A percentile compares a stretch with the other conserved stretches of the same genome.
phyloP scores from a whole-genome alignment of 1,140 invertebrate genomes.

The Melipona quadrifasciata region DNA sequence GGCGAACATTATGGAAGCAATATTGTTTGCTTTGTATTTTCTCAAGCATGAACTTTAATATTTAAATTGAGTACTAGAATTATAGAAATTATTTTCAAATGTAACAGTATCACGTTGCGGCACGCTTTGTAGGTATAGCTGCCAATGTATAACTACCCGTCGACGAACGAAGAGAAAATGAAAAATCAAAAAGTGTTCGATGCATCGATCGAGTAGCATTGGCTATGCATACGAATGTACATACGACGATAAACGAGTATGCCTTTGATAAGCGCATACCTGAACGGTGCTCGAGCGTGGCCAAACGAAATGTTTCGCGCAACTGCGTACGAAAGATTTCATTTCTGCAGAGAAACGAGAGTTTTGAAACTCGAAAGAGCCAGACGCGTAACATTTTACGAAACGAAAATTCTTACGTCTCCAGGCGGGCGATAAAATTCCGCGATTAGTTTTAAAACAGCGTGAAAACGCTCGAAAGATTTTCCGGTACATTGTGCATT shows the following conservation, averaged over 20 bases:
- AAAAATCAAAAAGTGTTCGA: not conserved
- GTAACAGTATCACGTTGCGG: no score
- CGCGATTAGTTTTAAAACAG: no score
- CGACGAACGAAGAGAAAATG: not conserved
- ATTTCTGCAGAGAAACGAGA: not conserved
- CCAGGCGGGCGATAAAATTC: not conserved
- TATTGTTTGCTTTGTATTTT: no score
- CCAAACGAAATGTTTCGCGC: not conserved
- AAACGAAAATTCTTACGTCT: not conserved
- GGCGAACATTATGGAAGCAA: no score
- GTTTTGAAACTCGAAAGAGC: not conserved
- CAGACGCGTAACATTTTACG: not conserved
- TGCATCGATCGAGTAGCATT: conserved; percentile 14
- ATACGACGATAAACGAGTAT: conserved; percentile 4
- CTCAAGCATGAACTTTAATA: not conserved
- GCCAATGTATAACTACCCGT: not conserved
- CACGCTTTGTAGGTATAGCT: not conserved
- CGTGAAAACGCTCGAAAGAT: not conserved
- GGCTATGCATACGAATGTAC: conserved; percentile 18
- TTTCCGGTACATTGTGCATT: no score
- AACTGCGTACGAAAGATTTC: conserved; percentile 11
- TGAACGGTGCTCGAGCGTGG: conserved; percentile 6
- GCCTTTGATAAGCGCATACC: conserved; percentile 14
- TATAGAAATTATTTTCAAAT: not conserved
- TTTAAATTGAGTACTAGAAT: not conserved